A percentile compares a stretch with the other conserved stretches of the same genome.
These are phyloP conservation scores for Diadromus collaris DNA, from an alignment of 2,888 invertebrate genomes.

Conservation along the genomic window DNA sequence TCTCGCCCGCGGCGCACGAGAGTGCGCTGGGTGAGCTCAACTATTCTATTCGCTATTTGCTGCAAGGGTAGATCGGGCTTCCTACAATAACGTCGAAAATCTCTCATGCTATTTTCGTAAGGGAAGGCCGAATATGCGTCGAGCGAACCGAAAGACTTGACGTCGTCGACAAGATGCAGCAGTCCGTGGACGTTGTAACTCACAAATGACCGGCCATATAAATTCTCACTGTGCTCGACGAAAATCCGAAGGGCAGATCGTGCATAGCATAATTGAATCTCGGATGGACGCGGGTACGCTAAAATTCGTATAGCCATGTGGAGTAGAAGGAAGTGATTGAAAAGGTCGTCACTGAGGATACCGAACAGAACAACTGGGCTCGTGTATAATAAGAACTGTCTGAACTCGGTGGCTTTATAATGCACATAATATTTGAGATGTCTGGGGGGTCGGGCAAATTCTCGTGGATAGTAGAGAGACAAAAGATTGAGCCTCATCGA, in stretches of 20 bases:
- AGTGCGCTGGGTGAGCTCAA: neutral
- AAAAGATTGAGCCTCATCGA: neutral
- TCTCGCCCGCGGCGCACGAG: neutral
- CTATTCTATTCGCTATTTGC: conserved; percentile 20
- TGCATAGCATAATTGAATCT: no score
- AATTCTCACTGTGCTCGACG: no score
- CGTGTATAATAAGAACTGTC: conserved; percentile 65
- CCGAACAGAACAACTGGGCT: conserved; percentile 51
- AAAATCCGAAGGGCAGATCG: no score
- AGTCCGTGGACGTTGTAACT: conserved; percentile 33
- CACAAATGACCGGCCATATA: no score
- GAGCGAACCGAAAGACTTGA: no score
- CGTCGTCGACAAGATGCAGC: neutral
- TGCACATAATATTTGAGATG: conserved; percentile 9
- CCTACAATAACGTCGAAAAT: conserved; percentile 27
- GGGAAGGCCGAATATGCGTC: conserved; percentile 16
- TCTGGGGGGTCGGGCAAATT: conserved; percentile 23
- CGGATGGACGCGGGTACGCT: no score
- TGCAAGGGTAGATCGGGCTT: conserved; percentile 31
- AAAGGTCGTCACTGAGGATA: neutral
- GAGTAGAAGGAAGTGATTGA: no score
- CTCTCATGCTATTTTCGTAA: conserved; percentile 43
- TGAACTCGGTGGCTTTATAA: conserved; percentile 65
- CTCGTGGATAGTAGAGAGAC: conserved; percentile 6
- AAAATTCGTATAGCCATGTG: no score